Conservation (phyloP, 2,113 vertebrate genomes). For the Cariama cristata region DNA sequence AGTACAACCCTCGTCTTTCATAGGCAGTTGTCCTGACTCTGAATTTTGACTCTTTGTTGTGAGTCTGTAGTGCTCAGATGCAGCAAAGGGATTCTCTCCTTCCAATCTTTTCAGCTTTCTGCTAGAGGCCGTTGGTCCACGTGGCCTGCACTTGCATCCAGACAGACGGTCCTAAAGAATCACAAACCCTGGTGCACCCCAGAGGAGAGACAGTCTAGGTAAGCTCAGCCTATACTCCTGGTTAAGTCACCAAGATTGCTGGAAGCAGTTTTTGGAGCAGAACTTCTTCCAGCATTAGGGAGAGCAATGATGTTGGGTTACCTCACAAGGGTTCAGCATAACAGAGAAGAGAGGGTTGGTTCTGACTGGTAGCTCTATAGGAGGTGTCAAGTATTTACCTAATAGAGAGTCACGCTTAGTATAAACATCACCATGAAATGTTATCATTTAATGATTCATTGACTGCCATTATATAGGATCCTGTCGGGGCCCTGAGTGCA, state of each 20-base stretch:
- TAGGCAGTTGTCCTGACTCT: not conserved
- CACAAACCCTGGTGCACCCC: conserved; percentile 53
- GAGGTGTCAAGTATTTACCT: not conserved
- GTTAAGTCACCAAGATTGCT: not conserved
- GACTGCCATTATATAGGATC: not conserved
- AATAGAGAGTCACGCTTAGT: not conserved
- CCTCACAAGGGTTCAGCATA: not conserved
- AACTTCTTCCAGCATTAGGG: not conserved
- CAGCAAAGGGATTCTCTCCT: not conserved
- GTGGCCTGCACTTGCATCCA: conserved; percentile 72
- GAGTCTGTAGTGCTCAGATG: not conserved
- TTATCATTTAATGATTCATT: not conserved
- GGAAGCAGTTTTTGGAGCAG: not conserved
- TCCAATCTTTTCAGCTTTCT: not conserved
- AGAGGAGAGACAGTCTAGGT: conserved; percentile 39
- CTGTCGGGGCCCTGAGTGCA: not conserved
- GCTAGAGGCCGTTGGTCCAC: conserved; percentile 56
- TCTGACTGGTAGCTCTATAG: not conserved
- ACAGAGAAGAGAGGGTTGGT: not conserved
- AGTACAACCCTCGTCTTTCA: too few species aligned
- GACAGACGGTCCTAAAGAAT: conserved; percentile 57
- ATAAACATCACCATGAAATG: not conserved
- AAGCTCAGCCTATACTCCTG: not conserved
- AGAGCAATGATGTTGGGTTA: not conserved
- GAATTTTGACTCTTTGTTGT: not conserved